phyloP scores from a whole-genome alignment of 2,113 vertebrate species.

The Mastomys coucha region DNA sequence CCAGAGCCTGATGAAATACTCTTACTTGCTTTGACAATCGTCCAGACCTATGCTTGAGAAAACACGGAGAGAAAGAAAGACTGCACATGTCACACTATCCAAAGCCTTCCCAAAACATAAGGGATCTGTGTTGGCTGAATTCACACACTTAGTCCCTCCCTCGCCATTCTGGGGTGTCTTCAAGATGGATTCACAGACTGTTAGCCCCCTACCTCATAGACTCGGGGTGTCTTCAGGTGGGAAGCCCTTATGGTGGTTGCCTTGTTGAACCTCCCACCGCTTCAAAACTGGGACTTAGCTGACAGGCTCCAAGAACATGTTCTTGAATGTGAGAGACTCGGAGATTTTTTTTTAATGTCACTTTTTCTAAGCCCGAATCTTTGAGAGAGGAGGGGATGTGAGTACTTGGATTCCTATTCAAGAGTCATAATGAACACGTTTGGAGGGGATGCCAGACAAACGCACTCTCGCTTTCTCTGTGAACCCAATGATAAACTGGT shows the following conservation, averaged over 20 bases:
- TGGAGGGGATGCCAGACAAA: neutral
- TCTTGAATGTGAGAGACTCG: slow-evolving; percentile 12
- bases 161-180: neutral
- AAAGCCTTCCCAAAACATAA: neutral
- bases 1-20: neutral
- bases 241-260: neutral
- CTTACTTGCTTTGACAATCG: slow-evolving; percentile 41
- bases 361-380: slow-evolving; percentile 18
- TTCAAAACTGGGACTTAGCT: slow-evolving; percentile 6
- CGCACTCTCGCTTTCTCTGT: neutral
- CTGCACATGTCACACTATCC: neutral
- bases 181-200: neutral
- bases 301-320: neutral
- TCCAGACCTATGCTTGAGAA: neutral
- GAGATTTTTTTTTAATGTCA: neutral
- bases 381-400: neutral
- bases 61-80: neutral
- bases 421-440: neutral
- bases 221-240: neutral
- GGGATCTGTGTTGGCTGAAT: neutral
- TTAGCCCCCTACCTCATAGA: neutral
- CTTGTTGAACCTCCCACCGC: neutral
- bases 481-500: neutral
- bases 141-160: neutral
- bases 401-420: neutral